These are phyloP conservation scores for Erithacus rubecula DNA, from an alignment of 2,797 vertebrate genomes.

Conservation along the genomic window DNA sequence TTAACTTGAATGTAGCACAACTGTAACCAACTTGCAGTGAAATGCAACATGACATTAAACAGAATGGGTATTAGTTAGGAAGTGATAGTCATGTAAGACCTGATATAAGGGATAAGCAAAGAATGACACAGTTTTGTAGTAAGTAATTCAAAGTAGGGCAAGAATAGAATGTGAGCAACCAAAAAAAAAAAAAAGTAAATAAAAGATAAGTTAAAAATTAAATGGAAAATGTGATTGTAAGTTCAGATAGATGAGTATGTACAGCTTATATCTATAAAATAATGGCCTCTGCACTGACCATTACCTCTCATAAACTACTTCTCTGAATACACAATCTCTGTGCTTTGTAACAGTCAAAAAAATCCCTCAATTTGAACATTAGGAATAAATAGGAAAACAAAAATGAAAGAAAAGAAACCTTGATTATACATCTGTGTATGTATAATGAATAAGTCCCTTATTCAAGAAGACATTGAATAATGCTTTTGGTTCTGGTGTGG, in stretches of 20 bases:
- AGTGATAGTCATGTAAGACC: not conserved
- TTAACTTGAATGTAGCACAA: not conserved
- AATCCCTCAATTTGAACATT: not conserved
- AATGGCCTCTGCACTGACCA: not conserved
- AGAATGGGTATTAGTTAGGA: not conserved
- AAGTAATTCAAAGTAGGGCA: not conserved
- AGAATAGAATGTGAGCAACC: not conserved
- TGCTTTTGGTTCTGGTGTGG: not conserved
- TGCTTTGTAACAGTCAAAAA: not conserved
- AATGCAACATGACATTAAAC: not conserved
- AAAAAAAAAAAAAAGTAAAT: not conserved
- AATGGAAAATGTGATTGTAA: not conserved
- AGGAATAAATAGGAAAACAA: not conserved
- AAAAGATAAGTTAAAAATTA: not conserved
- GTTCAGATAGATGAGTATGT: not conserved
- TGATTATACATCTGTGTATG: not conserved
- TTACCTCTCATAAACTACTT: not conserved
- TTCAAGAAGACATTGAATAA: not conserved
- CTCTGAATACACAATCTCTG: not conserved
- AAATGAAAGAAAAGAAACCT: not conserved
- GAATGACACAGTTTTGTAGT: not conserved
- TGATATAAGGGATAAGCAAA: not conserved
- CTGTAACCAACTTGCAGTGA: not conserved
- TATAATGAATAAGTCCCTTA: not conserved
- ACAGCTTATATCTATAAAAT: not conserved